Conservation (phyloP, 1,140 invertebrate genomes). For the Sarcophaga bullata region DNA sequence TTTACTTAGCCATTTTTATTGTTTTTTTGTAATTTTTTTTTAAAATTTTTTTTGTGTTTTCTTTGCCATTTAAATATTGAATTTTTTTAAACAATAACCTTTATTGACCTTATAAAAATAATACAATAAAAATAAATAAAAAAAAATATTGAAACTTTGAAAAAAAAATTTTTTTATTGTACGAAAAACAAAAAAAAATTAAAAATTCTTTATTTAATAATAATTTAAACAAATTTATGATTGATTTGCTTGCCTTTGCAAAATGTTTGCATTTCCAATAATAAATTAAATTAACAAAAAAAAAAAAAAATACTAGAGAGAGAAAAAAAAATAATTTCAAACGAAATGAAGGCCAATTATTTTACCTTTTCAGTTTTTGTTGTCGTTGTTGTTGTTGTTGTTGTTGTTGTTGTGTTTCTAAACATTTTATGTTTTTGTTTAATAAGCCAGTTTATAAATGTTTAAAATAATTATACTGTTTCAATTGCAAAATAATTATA, state of each 20-base stretch:
- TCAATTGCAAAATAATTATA: slow-evolving; percentile 24
- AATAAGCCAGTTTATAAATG: not conserved
- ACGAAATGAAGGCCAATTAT: slow-evolving; percentile 36
- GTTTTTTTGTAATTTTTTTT: not conserved
- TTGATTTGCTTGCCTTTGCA: slow-evolving; percentile 4
- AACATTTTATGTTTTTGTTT: slow-evolving; percentile 1
- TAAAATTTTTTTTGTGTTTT: not conserved
- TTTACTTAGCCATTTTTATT: not conserved
- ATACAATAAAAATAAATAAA: not conserved
- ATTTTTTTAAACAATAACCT: slow-evolving; percentile 6
- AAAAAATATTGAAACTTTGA: not conserved
- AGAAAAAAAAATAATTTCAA: slow-evolving; percentile 18
- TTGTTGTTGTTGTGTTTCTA: slow-evolving; percentile 3
- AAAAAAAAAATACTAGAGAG: not conserved
- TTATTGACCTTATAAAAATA: not conserved
- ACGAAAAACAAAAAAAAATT: too few relatives aligned
- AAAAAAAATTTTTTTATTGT: too few relatives aligned
- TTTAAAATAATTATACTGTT: slow-evolving; percentile 26
- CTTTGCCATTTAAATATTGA: not conserved
- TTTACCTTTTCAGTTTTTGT: slow-evolving; percentile 24
- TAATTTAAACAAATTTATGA: slow-evolving; percentile 16
- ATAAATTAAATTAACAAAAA: not conserved
- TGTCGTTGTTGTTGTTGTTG: not conserved
- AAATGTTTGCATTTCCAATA: slow-evolving; percentile 37
- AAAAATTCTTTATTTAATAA: slow-evolving; percentile 4